Evolutionary conservation across 2,888 invertebrate species (phyloP), one percentile per base, ranked within the genome.

Genomic region (Drosophila subsilvestris): DNA sequence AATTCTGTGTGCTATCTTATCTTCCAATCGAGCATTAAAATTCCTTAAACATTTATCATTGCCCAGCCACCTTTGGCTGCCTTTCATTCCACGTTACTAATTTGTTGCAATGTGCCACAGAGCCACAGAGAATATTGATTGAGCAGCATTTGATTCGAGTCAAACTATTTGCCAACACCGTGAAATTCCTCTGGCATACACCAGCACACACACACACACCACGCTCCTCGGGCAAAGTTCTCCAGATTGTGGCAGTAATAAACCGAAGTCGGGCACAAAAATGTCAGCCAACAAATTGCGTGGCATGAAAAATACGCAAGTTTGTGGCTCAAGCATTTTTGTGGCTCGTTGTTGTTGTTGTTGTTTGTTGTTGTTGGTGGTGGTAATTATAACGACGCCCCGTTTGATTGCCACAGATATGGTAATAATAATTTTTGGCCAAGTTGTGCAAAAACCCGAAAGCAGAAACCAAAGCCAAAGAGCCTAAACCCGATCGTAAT

Each of bases 321-420:
- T 62, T 62, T 57, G 22, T 29, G 17, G 58, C 27, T 48, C n/a
- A 14, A 17, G 32, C 12, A 25, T 32, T 32, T 62, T 12, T 53
- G 20, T 43, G 17, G 55, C 25, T 48, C n/a, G 43, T 14, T 54
- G 59, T 32, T 37, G 37, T 22, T 56, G 54, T 44, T 29, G 54
- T 27, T 61, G 60, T n/a, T 3, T 60, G 76, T 20, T 56, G 66
- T 25, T 73, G 71, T 20, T 20, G 50, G 72, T 57, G 67, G 71
- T 57, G 67, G 76, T 83, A 83, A 88, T 83, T 88, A 82, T 77
- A 82, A 72, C 68, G 66, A 65, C 67, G 67, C 80, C 61, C 71
- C 71, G 66, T 49, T 63, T 57, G 85, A 63, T 48, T 80, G 86
- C 71, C 68, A 79, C 72, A 77, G 71, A 83, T 80, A 86, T 83